These are phyloP conservation scores for Cheirogaleus major DNA, from an alignment of 2,797 vertebrate genomes.

Conservation along the genomic window DNA sequence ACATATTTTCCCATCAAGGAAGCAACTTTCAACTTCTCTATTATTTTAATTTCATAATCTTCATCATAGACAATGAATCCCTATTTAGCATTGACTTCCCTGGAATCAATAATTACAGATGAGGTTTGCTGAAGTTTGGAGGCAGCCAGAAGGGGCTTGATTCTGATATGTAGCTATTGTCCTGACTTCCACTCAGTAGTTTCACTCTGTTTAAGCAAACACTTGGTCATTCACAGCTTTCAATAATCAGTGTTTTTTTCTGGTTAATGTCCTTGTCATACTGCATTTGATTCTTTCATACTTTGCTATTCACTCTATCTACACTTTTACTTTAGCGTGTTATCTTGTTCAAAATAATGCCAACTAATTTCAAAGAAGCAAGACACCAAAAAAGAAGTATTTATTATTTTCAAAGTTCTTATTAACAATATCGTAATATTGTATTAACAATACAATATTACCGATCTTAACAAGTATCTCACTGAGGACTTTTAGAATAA, in stretches of 20 bases:
- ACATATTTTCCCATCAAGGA: background rate
- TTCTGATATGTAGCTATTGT: background rate
- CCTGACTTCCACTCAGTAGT: background rate
- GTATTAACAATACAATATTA: background rate
- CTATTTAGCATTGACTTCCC: background rate
- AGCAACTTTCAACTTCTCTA: background rate
- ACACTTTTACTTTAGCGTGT: background rate
- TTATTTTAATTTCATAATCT: conserved; percentile 19
- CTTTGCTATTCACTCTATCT: background rate
- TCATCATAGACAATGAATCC: background rate
- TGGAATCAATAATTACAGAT: background rate
- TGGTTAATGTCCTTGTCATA: background rate
- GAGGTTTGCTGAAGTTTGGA: background rate
- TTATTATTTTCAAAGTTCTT: background rate
- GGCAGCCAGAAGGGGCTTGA: background rate
- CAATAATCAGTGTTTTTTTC: background rate
- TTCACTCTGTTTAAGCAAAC: background rate
- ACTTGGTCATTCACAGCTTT: background rate
- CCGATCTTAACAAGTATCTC: background rate
- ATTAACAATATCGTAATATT: background rate
- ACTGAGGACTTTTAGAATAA: background rate
- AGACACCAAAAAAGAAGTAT: background rate
- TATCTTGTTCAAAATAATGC: background rate
- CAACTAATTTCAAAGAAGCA: background rate
- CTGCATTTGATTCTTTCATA: background rate